Evolutionary conservation across 2,797 vertebrate species (phyloP), one percentile per base, ranked within the genome.

Genomic region (Phoeniculus purpureus): DNA sequence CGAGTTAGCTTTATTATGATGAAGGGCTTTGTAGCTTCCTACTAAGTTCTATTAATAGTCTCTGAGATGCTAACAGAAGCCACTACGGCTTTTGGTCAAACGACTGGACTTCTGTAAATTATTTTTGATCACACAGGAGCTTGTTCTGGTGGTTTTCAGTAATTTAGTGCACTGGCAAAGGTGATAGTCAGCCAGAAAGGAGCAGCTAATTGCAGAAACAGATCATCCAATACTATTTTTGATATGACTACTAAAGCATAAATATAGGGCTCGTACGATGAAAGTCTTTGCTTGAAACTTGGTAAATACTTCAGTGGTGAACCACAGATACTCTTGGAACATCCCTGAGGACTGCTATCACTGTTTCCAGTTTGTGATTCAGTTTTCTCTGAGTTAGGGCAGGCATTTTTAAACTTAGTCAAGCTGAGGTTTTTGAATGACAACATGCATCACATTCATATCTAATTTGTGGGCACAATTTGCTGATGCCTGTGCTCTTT

Each of bases 391-490:
- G 48, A 79, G 55, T 80, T 92, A 87, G 94, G 78, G 52, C 79
- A 95, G 79, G 86, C 82, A 87, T 95, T 94, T 93, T 96, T 95
- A 82, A 94, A 85, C 31, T 13, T 45, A 78, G 76, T 92, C 87
- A 93, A 85, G 15, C 71, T 88, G 96, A 86, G 96, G 97, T 89
- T 98, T 94, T 96, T 90, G 66, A 95, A 87, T 80, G 31, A 96
- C 97, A 97, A 88, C 85, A 88, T 65, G 65, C 76, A 76, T 74
- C 92, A 73, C 89, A 80, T 96, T 96, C 55, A 8, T 93, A 93
- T 96, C 90, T 97, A 96, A 97, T 97, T 97, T 97, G 97, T 96
- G 97, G 97, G 81, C 56, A 93, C 87, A 97, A 97, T 96, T 66
- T 40, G 97, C 97, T 97, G 97, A 98, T 95, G 94, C 75, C 75